A percentile compares a stretch with the other conserved stretches of the same genome.
These are phyloP conservation scores for Aulostomus chinensis DNA, from an alignment of 2,797 vertebrate species.

Conservation along the genomic window DNA sequence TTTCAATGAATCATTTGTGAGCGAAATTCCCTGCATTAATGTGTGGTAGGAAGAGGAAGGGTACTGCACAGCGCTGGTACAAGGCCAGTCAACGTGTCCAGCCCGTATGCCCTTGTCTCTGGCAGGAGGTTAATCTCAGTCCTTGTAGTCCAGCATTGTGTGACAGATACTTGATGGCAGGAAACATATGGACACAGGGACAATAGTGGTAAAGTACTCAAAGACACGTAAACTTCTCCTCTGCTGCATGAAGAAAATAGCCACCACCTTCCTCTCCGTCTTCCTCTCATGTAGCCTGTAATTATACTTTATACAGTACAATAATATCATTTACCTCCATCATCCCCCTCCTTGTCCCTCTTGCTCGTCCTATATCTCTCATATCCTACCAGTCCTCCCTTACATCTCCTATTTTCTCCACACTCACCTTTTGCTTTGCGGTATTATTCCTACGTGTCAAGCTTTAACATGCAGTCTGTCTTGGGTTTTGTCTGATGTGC, in stretches of 20 bases:
- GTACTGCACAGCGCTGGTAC: slow-evolving; percentile 21
- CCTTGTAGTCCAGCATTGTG: slow-evolving; percentile 16
- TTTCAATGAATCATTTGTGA: no score
- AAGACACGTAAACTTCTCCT: slow-evolving; percentile 1
- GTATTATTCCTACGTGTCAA: not conserved
- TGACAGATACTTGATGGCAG: slow-evolving; percentile 51
- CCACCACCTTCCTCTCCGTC: slow-evolving; percentile 9
- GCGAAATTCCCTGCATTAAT: no score
- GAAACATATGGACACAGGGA: slow-evolving; percentile 71
- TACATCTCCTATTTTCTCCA: not conserved
- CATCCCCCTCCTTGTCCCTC: not conserved
- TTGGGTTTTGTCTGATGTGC: slow-evolving; percentile 2
- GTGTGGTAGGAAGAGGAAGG: slow-evolving; percentile 46
- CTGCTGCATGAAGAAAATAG: slow-evolving; percentile 13
- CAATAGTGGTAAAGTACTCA: slow-evolving; percentile 50
- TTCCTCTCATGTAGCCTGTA: not conserved
- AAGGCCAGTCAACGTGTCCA: slow-evolving; percentile 35
- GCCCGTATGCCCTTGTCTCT: slow-evolving; percentile 27
- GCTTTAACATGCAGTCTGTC: not conserved
- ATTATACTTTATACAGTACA: not conserved
- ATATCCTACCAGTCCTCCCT: no score
- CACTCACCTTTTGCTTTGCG: not conserved
- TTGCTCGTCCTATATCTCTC: no score
- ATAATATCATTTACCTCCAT: not conserved
- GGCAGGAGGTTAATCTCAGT: slow-evolving; percentile 31